Evolutionary conservation across 2,888 invertebrate species (phyloP).

Genomic region (Listrodromus nycthemerus): DNA sequence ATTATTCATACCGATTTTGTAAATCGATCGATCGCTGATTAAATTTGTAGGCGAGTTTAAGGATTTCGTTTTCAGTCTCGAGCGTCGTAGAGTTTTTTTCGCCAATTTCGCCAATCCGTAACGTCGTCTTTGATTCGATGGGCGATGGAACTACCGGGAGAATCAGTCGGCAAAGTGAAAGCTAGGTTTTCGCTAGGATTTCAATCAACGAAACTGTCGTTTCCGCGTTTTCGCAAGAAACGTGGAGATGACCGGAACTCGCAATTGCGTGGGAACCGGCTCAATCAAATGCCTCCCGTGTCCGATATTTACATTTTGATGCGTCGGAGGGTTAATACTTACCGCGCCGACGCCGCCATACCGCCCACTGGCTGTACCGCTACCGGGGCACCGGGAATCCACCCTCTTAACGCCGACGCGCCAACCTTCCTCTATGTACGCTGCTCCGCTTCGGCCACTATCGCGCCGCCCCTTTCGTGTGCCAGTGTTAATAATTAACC

Average conservation of each 20-base stretch:
- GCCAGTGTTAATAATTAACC: conserved; percentile 80
- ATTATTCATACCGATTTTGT: conserved; percentile 18
- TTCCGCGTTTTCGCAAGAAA: conserved; percentile 28
- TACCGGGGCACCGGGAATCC: conserved; percentile 44
- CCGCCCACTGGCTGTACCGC: conserved; percentile 4
- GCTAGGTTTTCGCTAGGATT: not conserved
- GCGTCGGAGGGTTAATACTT: conserved; percentile 58
- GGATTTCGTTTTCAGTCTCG: not conserved
- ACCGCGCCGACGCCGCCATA: conserved; percentile 44
- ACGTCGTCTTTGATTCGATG: no score
- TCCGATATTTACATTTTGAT: conserved; percentile 74
- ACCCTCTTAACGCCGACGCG: conserved; percentile 70
- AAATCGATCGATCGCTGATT: not conserved
- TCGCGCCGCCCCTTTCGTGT: conserved; percentile 68
- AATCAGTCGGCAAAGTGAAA: not conserved
- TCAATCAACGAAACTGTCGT: conserved; percentile 54
- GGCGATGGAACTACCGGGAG: not conserved
- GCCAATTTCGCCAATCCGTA: no score
- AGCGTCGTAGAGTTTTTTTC: no score
- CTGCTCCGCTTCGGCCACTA: conserved; percentile 37
- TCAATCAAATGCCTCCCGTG: conserved; percentile 70
- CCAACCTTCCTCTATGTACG: conserved; percentile 48
- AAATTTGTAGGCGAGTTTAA: not conserved
- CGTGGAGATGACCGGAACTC: conserved; percentile 23
- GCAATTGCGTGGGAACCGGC: conserved; percentile 58